Evolutionary conservation across 2,113 vertebrate species (phyloP).

Genomic region (Lycocorax pyrrhopterus): DNA sequence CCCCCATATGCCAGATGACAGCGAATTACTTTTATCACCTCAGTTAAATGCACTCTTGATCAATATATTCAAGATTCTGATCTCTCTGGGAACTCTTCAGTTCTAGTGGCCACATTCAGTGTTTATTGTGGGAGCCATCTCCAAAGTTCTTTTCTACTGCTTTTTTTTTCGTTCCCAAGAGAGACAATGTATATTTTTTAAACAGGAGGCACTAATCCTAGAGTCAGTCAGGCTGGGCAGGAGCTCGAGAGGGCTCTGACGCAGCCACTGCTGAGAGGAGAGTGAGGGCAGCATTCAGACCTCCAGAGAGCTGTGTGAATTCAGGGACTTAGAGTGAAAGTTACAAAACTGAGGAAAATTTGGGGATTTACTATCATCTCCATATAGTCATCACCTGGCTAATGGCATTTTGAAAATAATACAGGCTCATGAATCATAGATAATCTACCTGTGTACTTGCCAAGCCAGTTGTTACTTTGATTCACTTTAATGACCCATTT

Average conservation of each 20-base stretch:
- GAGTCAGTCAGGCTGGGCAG: background rate
- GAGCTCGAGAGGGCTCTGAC: background rate
- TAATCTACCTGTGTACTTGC: constrained; percentile 46
- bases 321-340: background rate
- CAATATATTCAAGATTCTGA: background rate
- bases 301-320: background rate
- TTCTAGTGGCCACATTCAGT: background rate
- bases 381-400: background rate
- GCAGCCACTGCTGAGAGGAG: background rate
- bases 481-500: constrained; percentile 46
- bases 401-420: constrained; percentile 12
- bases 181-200: background rate
- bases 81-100: background rate
- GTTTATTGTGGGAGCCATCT: background rate
- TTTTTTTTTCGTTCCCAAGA: background rate
- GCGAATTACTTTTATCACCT: background rate
- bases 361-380: background rate
- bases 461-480: constrained; percentile 40
- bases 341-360: background rate
- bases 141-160: background rate
- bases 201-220: background rate
- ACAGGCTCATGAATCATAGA: constrained; percentile 38
- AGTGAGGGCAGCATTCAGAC: background rate
- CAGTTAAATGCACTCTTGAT: background rate
- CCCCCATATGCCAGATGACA: background rate